Evolutionary conservation across 2,888 invertebrate genomes (phyloP).

Genomic region (Luffia ferchaultella): DNA sequence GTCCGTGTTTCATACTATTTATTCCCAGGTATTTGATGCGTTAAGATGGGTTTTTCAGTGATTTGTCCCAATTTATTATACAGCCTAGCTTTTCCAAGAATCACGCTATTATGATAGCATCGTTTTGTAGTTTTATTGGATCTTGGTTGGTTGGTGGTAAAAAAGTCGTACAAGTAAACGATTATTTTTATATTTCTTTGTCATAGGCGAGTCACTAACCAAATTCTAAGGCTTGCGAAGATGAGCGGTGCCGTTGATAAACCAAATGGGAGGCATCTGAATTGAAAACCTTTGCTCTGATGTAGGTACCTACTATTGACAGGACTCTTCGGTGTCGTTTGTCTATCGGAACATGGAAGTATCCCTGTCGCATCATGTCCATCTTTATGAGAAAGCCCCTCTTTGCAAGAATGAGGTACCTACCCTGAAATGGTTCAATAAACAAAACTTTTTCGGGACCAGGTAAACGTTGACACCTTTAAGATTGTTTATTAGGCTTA

Average conservation of each 20-base stretch:
- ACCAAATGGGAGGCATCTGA: conserved; percentile 19
- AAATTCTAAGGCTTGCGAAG: conserved; percentile 18
- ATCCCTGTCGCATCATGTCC: conserved; percentile 14
- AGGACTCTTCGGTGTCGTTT: conserved; percentile 14
- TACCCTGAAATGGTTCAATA: conserved; percentile 10
- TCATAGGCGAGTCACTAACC: conserved; percentile 16
- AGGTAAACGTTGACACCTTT: conserved; percentile 13
- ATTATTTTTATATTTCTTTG: conserved; percentile 15
- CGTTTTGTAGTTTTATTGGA: not conserved
- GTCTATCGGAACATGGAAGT: conserved; percentile 14
- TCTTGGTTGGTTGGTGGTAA: conserved; percentile 9
- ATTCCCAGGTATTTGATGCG: conserved; percentile 16
- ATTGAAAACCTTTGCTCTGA: conserved; percentile 5
- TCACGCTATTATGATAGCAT: not conserved
- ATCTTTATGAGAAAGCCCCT: conserved; percentile 11
- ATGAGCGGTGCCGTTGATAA: conserved; percentile 18
- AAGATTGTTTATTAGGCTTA: conserved; percentile 12
- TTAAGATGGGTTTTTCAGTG: conserved; percentile 13
- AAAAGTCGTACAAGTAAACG: conserved; percentile 21
- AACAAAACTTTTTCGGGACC: conserved; percentile 7
- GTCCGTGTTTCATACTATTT: conserved; percentile 14
- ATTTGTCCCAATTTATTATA: conserved; percentile 14
- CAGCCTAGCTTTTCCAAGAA: conserved; percentile 11
- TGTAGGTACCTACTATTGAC: conserved; percentile 11
- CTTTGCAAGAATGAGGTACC: conserved; percentile 10